Base-by-base conservation (phyloP, 1,140 invertebrate genomes). In the Oryctes rhinoceros region DNA sequence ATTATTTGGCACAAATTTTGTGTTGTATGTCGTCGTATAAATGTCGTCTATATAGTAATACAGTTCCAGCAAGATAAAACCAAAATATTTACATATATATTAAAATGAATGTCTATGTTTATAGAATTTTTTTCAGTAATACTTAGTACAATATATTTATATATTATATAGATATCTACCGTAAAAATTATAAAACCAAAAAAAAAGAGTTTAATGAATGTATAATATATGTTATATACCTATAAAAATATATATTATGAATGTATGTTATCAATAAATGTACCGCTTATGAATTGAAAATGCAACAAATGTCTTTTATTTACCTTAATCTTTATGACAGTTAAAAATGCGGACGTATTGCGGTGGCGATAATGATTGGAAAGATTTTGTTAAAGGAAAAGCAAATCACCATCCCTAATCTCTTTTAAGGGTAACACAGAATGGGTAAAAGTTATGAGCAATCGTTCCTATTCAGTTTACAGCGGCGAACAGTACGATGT, bases 391-490 rank as follows among this genome's bases (percentile, higher is more conserved):
- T 4, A 76, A 76, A 44, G 39, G 44, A 37, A 44, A 48, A 11
- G 20, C 10, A n/a, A 75, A 76, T n/a, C 1, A 37, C 74, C 74
- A 76, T 30, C 74, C 74, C 74, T 76, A 76, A 48, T 44, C 44
- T 20, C 65, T 18, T 18, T 24, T 67, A 67, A 67, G 65, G 65
- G 65, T 67, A 39, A 39, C 3, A 5, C 4, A 44, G 44, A 76
- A 48, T 76, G 35, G n/a, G 74, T 76, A 76, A 76, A 35, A 76
- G 74, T 76, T 44, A 44, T 48, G n/a, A 30, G 18, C 65, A 35
- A 44, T 76, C 44, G 7, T 44, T 76, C n/a, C 37, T 47, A 35
- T 76, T 44, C 44, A 76, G 74, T 76, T 48, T 37, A 3, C 10
- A 5, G 65, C 65, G 65, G 65, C 18, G n/a, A 18, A 53, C 49